These are phyloP conservation scores for Cliona cf. orientalis DNA, from an alignment of 37 sponge, comb jelly and placozoan genomes.

Conservation along the genomic window DNA sequence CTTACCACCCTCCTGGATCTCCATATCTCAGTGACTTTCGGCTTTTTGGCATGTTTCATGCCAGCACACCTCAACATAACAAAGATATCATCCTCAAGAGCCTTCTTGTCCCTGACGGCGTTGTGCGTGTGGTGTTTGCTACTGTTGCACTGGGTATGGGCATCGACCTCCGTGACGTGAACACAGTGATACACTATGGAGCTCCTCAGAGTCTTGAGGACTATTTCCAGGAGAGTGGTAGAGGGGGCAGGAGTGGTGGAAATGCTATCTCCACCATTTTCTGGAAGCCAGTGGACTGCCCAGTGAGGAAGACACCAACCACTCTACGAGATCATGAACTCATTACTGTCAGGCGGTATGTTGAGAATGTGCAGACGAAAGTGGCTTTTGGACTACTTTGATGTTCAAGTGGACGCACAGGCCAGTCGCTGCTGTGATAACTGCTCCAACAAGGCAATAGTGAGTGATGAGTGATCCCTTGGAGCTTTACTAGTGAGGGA, in stretches of 20 bases:
- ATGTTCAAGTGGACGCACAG: too few relatives aligned
- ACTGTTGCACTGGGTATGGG: constrained; percentile 68
- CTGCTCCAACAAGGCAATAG: too few relatives aligned
- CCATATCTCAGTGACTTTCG: constrained; percentile 24
- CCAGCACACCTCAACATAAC: constrained; percentile 40
- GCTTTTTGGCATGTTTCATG: constrained; percentile 53
- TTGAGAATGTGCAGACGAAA: constrained; percentile 42
- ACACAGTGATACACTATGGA: constrained; percentile 53
- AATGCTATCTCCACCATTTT: constrained; percentile 27
- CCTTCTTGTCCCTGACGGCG: constrained; percentile 25
- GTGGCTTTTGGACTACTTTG: constrained; percentile 38
- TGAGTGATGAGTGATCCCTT: too few relatives aligned
- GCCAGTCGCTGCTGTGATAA: too few relatives aligned
- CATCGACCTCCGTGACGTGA: constrained; percentile 26
- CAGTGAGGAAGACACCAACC: not conserved
- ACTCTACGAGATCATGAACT: not conserved
- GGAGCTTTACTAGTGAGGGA: too few relatives aligned
- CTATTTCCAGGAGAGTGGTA: constrained; percentile 36
- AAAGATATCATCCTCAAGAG: constrained; percentile 46
- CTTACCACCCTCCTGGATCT: constrained; percentile 49
- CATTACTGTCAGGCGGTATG: constrained; percentile 16
- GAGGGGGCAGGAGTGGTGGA: constrained; percentile 28
- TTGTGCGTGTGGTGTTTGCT: constrained; percentile 62
- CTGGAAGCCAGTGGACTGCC: constrained; percentile 46
- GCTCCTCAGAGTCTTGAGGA: constrained; percentile 48